Conservation (phyloP, 2,888 invertebrate species). For the Caenorhabditis sp. region DNA sequence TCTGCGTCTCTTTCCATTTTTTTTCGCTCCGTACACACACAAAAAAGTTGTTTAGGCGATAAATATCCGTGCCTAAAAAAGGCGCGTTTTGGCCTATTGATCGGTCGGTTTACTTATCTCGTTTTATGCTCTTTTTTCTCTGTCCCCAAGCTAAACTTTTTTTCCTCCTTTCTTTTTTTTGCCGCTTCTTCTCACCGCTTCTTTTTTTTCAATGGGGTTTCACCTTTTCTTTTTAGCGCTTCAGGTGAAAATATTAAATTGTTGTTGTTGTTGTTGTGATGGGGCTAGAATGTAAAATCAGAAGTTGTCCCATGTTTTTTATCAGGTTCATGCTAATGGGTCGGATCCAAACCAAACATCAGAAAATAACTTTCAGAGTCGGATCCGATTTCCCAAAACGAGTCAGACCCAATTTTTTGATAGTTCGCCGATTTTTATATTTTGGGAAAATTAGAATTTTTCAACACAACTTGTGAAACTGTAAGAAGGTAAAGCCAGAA, state of each 20-base stretch:
- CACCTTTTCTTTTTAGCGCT: neutral
- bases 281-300: too few relatives aligned
- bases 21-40: neutral
- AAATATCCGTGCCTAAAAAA: constrained; percentile 1
- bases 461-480: too few relatives aligned
- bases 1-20: constrained; percentile 6
- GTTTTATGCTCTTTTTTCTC: constrained; percentile 8
- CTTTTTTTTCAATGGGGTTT: constrained; percentile 1
- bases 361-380: too few relatives aligned
- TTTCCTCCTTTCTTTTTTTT: constrained; percentile 6
- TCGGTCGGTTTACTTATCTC: constrained; percentile 1
- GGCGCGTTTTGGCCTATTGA: constrained; percentile 1
- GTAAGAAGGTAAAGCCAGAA: too few relatives aligned
- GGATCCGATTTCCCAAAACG: too few relatives aligned
- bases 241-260: too few relatives aligned
- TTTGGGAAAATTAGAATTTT: too few relatives aligned
- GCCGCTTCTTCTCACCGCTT: constrained; percentile 12
- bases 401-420: neutral
- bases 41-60: neutral
- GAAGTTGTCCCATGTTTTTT: too few relatives aligned
- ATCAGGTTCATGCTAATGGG: too few relatives aligned
- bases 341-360: too few relatives aligned
- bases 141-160: neutral
- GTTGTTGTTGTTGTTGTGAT: too few relatives aligned
- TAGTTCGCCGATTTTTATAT: too few relatives aligned